These are phyloP conservation scores for Pterocles burchelli DNA, from an alignment of 2,113 vertebrate genomes.

Conservation along the genomic window DNA sequence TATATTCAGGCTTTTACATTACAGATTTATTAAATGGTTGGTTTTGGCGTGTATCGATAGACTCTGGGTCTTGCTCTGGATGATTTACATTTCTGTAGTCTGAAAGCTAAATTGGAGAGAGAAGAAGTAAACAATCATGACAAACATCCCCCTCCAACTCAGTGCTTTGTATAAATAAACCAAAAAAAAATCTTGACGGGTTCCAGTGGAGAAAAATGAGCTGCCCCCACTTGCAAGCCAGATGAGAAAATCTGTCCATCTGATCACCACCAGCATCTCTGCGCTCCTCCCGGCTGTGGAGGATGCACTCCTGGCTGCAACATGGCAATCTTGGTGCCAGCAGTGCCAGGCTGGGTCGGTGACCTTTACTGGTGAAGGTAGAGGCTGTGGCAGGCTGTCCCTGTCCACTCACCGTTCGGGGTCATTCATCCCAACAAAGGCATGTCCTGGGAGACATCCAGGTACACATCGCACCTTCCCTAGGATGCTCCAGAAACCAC, in stretches of 20 bases:
- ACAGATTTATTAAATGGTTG: not conserved
- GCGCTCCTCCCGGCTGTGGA: not conserved
- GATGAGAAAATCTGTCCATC: slow-evolving; percentile 37
- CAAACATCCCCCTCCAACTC: slow-evolving; percentile 29
- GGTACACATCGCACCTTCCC: not conserved
- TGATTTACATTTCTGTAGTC: slow-evolving; percentile 49
- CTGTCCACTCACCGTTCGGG: rapidly evolving
- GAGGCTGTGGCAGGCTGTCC: not conserved
- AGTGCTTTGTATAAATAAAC: slow-evolving; percentile 47
- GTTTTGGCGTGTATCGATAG: not conserved
- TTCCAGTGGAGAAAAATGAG: slow-evolving; percentile 59
- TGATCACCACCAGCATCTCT: slow-evolving; percentile 9
- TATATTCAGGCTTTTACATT: not conserved
- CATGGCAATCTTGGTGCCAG: not conserved
- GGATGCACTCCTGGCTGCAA: not conserved
- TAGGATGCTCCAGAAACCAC: not conserved
- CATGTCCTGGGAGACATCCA: not conserved
- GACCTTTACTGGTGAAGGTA: not conserved
- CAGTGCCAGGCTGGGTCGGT: rapidly evolving
- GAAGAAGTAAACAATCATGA: slow-evolving; percentile 33
- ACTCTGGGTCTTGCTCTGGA: not conserved
- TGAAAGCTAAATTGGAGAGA: slow-evolving; percentile 30
- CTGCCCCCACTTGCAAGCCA: slow-evolving; percentile 50
- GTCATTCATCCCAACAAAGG: not conserved
- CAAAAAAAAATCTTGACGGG: slow-evolving; percentile 15